Conservation (phyloP, 35 echinoderm and acorn worm species). For the Apostichopus californicus region DNA sequence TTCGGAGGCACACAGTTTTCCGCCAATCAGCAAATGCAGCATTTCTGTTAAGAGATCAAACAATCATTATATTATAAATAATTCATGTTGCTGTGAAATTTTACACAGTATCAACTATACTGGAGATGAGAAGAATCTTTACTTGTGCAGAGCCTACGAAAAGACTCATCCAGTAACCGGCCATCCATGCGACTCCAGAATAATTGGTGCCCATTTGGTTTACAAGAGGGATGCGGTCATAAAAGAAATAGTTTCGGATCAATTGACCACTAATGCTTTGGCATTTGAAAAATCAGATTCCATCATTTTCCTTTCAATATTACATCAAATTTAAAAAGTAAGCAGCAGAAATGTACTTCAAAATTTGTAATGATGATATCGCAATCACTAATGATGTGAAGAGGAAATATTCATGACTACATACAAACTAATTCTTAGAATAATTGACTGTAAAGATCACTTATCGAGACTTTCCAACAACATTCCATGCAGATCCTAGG, state of each 20-base stretch:
- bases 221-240: neutral
- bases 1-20: neutral
- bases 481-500: too few relatives aligned
- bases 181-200: constrained; percentile 5
- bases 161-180: neutral
- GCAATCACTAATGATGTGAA: too few relatives aligned
- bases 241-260: neutral
- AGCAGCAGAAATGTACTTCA: neutral
- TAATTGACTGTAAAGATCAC: too few relatives aligned
- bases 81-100: neutral
- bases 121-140: neutral
- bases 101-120: neutral
- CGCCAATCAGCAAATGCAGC: too few relatives aligned
- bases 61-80: too few relatives aligned
- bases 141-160: constrained; percentile 28
- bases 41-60: too few relatives aligned
- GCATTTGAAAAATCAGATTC: neutral
- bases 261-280: neutral
- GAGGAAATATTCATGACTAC: too few relatives aligned
- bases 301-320: neutral
- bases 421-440: too few relatives aligned
- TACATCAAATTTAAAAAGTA: neutral
- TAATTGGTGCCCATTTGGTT: constrained; percentile 13
- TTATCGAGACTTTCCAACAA: too few relatives aligned
- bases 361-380: too few relatives aligned